Evolutionary conservation across 2,888 invertebrate species (phyloP).

Genomic region (Endotricha flammealis): DNA sequence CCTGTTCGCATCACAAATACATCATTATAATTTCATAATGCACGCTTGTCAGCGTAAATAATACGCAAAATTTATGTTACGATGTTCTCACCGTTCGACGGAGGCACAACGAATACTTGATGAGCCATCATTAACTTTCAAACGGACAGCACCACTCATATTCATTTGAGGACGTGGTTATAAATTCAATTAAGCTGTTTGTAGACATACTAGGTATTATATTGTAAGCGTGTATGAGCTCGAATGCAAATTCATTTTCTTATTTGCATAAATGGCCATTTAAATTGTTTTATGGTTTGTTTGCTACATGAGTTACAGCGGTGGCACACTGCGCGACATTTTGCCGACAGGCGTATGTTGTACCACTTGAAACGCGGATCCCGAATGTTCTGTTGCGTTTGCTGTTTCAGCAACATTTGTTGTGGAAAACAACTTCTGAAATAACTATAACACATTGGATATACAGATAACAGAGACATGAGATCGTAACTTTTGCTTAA

Average conservation of each 20-base stretch:
- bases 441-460: too few relatives aligned
- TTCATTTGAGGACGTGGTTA: slow-evolving; percentile 71
- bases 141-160: slow-evolving; percentile 56
- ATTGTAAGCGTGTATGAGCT: slow-evolving; percentile 50
- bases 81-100: slow-evolving; percentile 72
- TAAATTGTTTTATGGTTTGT: slow-evolving; percentile 48
- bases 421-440: too few relatives aligned
- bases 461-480: too few relatives aligned
- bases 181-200: slow-evolving; percentile 71
- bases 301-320: slow-evolving; percentile 23
- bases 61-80: slow-evolving; percentile 79
- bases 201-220: slow-evolving; percentile 38
- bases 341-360: slow-evolving; percentile 6
- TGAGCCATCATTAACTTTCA: slow-evolving; percentile 41
- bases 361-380: slow-evolving; percentile 4
- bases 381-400: neutral
- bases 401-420: slow-evolving; percentile 7
- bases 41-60: slow-evolving; percentile 74
- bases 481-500: too few relatives aligned
- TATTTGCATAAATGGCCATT: slow-evolving; percentile 57
- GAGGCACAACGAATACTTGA: slow-evolving; percentile 64
- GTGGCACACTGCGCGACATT: slow-evolving; percentile 10
- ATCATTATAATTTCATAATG: slow-evolving; percentile 75
- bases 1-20: slow-evolving; percentile 60
- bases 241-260: slow-evolving; percentile 52